phyloP scores from a whole-genome alignment of 1,140 invertebrate genomes.

The Dendrolimus kikuchii region DNA sequence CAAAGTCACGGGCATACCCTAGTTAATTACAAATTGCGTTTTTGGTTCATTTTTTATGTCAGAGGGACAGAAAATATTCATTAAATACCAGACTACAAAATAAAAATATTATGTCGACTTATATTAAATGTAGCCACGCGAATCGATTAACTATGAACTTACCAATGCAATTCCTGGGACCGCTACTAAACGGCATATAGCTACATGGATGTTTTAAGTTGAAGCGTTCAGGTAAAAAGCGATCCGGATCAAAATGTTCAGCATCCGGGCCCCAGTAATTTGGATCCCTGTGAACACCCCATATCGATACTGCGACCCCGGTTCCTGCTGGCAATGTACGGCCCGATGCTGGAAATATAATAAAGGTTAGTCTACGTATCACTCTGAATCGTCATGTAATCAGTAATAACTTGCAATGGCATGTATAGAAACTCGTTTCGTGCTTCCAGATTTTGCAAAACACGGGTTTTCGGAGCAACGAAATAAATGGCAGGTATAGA shows the following conservation, averaged over 20 bases:
- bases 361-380: background rate
- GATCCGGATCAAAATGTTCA: conserved; percentile 78
- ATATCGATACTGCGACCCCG: conserved; percentile 36
- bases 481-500: too few relatives aligned
- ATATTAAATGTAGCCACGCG: background rate
- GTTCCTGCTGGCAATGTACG: conserved; percentile 37
- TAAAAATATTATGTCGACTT: background rate
- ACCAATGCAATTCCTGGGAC: conserved; percentile 77
- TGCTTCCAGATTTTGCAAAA: too few relatives aligned
- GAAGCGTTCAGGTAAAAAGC: conserved; percentile 74
- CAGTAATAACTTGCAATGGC: too few relatives aligned
- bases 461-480: too few relatives aligned
- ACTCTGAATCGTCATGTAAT: too few relatives aligned
- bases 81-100: too few relatives aligned
- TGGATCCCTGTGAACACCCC: conserved; percentile 66
- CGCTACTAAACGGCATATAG: conserved; percentile 77
- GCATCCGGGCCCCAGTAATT: conserved; percentile 75
- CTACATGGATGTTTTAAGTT: conserved; percentile 62
- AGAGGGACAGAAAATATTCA: too few relatives aligned
- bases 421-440: too few relatives aligned
- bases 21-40: too few relatives aligned
- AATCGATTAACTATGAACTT: conserved; percentile 19
- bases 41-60: too few relatives aligned
- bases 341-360: conserved; percentile 34
- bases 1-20: too few relatives aligned